Conservation (phyloP, 2,888 invertebrate genomes). For the Girardia tigrina region DNA sequence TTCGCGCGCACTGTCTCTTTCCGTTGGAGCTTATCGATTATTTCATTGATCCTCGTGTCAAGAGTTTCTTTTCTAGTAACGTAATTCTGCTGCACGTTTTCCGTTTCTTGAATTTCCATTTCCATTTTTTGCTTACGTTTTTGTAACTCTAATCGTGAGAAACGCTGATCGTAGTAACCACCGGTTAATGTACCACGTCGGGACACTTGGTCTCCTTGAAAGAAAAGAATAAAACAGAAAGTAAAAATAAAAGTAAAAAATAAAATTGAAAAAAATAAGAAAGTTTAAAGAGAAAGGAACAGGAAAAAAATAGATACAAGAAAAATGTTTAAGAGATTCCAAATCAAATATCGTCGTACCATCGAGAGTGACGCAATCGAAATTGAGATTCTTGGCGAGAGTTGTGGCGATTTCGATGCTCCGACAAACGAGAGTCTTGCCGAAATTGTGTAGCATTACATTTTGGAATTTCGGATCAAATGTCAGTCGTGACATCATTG, state of each 20-base stretch:
- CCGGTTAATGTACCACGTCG: conserved; percentile 93
- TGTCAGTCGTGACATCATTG: conserved; percentile 84
- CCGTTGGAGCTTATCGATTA: conserved; percentile 89
- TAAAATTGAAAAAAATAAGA: not conserved
- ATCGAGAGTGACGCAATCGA: conserved; percentile 94
- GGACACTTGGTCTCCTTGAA: conserved; percentile 59
- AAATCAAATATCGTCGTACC: no score
- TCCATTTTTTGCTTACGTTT: conserved; percentile 46
- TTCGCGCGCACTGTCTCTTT: conserved; percentile 94
- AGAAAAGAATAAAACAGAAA: not conserved
- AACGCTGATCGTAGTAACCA: conserved; percentile 90
- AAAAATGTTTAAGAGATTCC: no score
- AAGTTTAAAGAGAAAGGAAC: no score
- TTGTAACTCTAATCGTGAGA: conserved; percentile 53
- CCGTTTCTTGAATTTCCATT: conserved; percentile 34
- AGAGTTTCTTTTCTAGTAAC: conserved; percentile 31
- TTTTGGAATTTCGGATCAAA: conserved; percentile 65
- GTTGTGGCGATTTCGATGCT: conserved; percentile 90
- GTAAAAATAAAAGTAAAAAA: not conserved
- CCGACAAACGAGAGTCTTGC: conserved; percentile 89
- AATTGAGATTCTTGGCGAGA: conserved; percentile 78
- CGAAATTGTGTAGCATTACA: conserved; percentile 88
- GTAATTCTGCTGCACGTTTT: conserved; percentile 35
- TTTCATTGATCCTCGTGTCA: conserved; percentile 53
- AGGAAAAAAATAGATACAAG: no score